Conservation (phyloP, 2,797 vertebrate species). For the Zalophus californianus region DNA sequence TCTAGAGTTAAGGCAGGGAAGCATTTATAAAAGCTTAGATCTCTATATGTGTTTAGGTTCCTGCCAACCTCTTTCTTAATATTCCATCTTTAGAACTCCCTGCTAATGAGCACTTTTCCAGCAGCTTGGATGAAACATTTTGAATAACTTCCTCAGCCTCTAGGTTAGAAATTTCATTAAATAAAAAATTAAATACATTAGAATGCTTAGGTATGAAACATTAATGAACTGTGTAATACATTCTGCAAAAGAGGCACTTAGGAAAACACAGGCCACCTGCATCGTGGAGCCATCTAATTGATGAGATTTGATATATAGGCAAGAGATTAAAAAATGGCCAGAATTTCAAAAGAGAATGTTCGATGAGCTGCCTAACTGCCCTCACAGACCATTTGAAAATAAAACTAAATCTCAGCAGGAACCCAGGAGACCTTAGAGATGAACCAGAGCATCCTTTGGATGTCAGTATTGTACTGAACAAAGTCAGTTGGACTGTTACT, state of each 20-base stretch:
- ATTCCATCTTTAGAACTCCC: conserved; percentile 61
- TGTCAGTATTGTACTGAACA: conserved; percentile 39
- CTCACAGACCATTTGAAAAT: conserved; percentile 45
- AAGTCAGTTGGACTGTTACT: conserved; percentile 25
- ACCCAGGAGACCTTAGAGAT: conserved; percentile 6
- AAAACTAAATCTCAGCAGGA: conserved; percentile 29
- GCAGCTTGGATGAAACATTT: conserved; percentile 58
- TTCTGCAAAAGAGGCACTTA: conserved; percentile 74
- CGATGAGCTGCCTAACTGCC: background rate
- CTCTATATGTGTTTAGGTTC: conserved; percentile 50
- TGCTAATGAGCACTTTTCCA: conserved; percentile 71
- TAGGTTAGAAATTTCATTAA: conserved; percentile 80
- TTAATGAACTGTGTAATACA: conserved; percentile 77
- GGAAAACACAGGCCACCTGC: conserved; percentile 71
- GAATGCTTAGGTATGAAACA: conserved; percentile 81
- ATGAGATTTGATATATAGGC: conserved; percentile 67
- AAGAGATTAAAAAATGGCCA: conserved; percentile 61
- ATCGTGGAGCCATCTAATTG: conserved; percentile 35
- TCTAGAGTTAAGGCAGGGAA: conserved; percentile 24
- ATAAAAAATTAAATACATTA: conserved; percentile 83
- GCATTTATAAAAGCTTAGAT: conserved; percentile 55
- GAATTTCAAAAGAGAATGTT: conserved; percentile 55
- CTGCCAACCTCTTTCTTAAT: conserved; percentile 66
- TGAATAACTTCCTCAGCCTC: conserved; percentile 67
- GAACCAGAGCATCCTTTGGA: conserved; percentile 34